Evolutionary conservation across 2,113 vertebrate species (phyloP).

Genomic region (Neolamprologus modestus): DNA sequence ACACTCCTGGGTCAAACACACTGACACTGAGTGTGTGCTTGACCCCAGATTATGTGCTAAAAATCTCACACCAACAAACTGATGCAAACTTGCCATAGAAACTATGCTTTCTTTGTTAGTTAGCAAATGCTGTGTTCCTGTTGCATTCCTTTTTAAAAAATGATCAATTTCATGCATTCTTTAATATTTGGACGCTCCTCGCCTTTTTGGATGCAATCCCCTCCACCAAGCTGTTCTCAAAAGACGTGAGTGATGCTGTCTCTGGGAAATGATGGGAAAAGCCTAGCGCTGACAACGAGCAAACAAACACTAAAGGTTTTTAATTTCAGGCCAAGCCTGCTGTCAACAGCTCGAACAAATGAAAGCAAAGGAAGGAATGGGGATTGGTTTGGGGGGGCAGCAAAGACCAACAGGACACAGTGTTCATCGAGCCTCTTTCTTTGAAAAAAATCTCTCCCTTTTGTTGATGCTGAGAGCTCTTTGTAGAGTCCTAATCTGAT

Average conservation of each 20-base stretch:
- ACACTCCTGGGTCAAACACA: constrained; percentile 8
- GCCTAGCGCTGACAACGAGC: constrained; percentile 41
- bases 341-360: constrained; percentile 57
- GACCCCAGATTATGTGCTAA: background rate
- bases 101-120: background rate
- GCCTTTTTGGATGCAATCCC: background rate
- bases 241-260: background rate
- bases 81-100: background rate
- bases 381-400: background rate
- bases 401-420: constrained; percentile 23
- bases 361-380: constrained; percentile 37
- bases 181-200: background rate
- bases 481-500: constrained; percentile 54
- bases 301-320: constrained; percentile 62
- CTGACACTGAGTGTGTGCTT: constrained; percentile 19
- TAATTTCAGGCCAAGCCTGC: constrained; percentile 52
- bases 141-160: background rate
- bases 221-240: background rate
- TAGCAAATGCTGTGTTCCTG: accelerated
- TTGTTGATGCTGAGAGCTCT: constrained; percentile 45
- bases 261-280: constrained; percentile 33
- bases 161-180: background rate
- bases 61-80: background rate
- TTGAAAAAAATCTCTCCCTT: background rate
- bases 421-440: constrained; percentile 9